phyloP scores from a whole-genome alignment of 30 jellyfish, hydroid and myxozoan species.

The Clytia hemisphaerica region DNA sequence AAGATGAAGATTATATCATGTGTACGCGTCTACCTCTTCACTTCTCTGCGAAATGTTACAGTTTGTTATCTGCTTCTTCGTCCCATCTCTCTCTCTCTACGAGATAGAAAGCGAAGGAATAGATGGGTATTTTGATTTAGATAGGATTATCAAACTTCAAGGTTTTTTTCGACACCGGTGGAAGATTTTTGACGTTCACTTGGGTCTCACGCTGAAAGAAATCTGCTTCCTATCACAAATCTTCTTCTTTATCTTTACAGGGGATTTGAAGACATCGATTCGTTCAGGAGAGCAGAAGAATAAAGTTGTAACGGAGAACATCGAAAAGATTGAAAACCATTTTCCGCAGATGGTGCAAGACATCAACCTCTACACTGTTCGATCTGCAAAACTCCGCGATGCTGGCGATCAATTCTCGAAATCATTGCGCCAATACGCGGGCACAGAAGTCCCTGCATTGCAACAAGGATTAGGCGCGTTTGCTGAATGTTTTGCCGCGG shows the following conservation, averaged over 20 bases:
- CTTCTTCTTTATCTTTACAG: constrained; percentile 22
- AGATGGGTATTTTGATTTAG: too few relatives aligned
- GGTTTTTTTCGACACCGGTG: too few relatives aligned
- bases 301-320: constrained; percentile 68
- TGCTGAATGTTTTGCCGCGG: constrained; percentile 95
- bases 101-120: too few relatives aligned
- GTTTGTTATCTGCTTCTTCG: too few relatives aligned
- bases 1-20: too few relatives aligned
- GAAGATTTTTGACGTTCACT: too few relatives aligned
- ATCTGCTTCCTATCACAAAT: too few relatives aligned
- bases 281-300: constrained; percentile 92
- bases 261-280: constrained; percentile 79
- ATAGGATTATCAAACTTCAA: too few relatives aligned
- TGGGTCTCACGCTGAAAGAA: too few relatives aligned
- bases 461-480: constrained; percentile 86
- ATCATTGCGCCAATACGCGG: constrained; percentile 57
- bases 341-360: constrained; percentile 86
- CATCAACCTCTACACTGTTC: constrained; percentile 56
- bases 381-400: constrained; percentile 93
- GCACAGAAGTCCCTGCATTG: constrained; percentile 70
- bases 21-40: too few relatives aligned
- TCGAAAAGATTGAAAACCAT: constrained; percentile 66
- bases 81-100: too few relatives aligned
- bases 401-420: constrained; percentile 74
- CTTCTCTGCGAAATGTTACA: too few relatives aligned